phyloP scores from a whole-genome alignment of 2,113 vertebrate species.

The Steatornis caripensis region DNA sequence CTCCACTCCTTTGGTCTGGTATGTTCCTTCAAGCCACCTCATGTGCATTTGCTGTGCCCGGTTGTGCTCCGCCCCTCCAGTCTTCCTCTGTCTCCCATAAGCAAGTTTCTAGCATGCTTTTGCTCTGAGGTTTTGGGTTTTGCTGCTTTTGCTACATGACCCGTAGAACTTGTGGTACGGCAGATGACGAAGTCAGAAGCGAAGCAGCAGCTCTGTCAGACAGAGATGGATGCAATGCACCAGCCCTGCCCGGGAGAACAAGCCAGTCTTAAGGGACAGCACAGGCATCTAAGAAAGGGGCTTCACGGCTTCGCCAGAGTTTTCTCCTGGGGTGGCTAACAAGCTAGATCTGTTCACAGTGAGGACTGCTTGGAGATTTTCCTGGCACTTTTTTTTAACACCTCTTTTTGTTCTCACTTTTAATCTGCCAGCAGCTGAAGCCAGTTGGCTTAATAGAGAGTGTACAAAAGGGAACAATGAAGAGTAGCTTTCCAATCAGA shows the following conservation, averaged over 20 bases:
- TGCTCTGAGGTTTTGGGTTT: neutral
- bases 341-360: neutral
- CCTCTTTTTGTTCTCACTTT: slow-evolving; percentile 44
- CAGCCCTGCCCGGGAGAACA: neutral
- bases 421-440: neutral
- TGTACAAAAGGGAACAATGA: neutral
- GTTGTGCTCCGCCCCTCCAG: neutral
- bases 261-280: neutral
- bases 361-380: neutral
- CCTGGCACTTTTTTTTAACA: neutral
- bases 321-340: neutral
- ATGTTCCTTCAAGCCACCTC: neutral
- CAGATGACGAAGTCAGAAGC: neutral
- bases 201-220: neutral
- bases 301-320: neutral
- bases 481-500: slow-evolving; percentile 18
- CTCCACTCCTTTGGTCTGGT: neutral
- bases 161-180: neutral
- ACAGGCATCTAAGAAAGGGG: neutral
- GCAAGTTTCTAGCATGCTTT: neutral
- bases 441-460: neutral
- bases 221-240: neutral
- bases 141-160: neutral
- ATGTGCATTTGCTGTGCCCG: neutral
- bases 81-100: neutral